Percentiles rank a stretch among this genome's conserved stretches.
phyloP scores from a whole-genome alignment of 2,888 invertebrate species.

The Alloscopus bannaensis region DNA sequence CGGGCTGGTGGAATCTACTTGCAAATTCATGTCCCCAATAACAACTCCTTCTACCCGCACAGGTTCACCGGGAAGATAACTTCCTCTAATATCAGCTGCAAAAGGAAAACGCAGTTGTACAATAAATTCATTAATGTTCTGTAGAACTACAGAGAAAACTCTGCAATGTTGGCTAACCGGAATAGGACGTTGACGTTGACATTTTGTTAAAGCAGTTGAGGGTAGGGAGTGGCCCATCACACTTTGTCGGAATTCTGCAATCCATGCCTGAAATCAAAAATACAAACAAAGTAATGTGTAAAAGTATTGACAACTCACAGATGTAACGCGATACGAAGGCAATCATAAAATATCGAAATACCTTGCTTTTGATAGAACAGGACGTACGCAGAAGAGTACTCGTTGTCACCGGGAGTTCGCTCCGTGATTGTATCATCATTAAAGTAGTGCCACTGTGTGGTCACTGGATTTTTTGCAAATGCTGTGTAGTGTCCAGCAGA shows the following conservation, averaged over 20 bases:
- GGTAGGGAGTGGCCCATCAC: slow-evolving; percentile 45
- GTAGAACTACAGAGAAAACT: neutral
- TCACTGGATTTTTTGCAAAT: slow-evolving; percentile 79
- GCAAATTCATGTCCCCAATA: slow-evolving; percentile 42
- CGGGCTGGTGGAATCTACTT: slow-evolving; percentile 52
- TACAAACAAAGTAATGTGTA: neutral
- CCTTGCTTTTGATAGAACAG: slow-evolving; percentile 81
- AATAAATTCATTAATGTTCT: neutral
- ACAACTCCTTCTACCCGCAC: slow-evolving; percentile 37
- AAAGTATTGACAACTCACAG: neutral
- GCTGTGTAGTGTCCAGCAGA: slow-evolving; percentile 81
- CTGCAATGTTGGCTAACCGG: slow-evolving; percentile 23
- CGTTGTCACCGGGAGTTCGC: slow-evolving; percentile 79
- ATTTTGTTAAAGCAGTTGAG: slow-evolving; percentile 51
- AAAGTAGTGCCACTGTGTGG: slow-evolving; percentile 80
- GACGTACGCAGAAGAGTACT: slow-evolving; percentile 80
- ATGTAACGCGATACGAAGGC: neutral
- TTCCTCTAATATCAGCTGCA: slow-evolving; percentile 47
- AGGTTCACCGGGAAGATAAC: slow-evolving; percentile 49
- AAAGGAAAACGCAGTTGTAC: neutral
- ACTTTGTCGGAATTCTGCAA: slow-evolving; percentile 48
- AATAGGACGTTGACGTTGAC: slow-evolving; percentile 21
- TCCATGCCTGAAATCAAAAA: slow-evolving; percentile 33
- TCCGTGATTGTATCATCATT: slow-evolving; percentile 79
- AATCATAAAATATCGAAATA: slow-evolving; percentile 36